Evolutionary conservation across 2,113 vertebrate genomes (phyloP).

Genomic region (Petromus typicus): DNA sequence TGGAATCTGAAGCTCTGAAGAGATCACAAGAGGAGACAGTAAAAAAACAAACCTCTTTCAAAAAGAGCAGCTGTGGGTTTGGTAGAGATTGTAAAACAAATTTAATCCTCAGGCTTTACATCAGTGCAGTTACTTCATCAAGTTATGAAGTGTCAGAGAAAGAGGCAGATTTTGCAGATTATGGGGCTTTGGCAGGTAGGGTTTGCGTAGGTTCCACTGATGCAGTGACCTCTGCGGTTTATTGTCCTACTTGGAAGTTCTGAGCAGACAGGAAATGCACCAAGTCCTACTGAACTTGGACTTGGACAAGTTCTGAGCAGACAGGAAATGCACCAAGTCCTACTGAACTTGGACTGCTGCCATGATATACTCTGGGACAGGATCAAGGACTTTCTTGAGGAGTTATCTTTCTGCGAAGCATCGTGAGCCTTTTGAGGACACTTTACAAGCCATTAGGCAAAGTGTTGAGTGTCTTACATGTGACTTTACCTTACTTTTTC

Average conservation of each 20-base stretch:
- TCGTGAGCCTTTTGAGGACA: neutral
- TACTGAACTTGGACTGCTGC: neutral
- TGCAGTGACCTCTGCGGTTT: too few relatives aligned
- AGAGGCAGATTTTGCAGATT: neutral
- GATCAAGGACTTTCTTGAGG: neutral
- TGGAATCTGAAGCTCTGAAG: neutral
- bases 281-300: neutral
- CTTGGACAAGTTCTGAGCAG: neutral
- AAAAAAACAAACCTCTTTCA: constrained; percentile 3
- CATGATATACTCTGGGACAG: neutral
- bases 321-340: neutral
- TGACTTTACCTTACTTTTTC: neutral
- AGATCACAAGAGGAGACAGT: neutral
- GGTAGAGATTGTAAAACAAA: neutral
- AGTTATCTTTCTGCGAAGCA: neutral
- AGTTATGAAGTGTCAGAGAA: neutral
- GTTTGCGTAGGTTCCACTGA: neutral
- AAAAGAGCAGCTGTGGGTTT: neutral
- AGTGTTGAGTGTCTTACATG: neutral
- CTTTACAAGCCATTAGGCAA: neutral
- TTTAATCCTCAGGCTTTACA: neutral
- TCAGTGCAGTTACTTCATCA: neutral
- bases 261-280: neutral
- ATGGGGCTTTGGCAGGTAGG: neutral
- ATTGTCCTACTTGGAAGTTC: neutral